These are phyloP conservation scores for Oophaga pumilio DNA, from an alignment of 2,113 vertebrate species.

Conservation along the genomic window DNA sequence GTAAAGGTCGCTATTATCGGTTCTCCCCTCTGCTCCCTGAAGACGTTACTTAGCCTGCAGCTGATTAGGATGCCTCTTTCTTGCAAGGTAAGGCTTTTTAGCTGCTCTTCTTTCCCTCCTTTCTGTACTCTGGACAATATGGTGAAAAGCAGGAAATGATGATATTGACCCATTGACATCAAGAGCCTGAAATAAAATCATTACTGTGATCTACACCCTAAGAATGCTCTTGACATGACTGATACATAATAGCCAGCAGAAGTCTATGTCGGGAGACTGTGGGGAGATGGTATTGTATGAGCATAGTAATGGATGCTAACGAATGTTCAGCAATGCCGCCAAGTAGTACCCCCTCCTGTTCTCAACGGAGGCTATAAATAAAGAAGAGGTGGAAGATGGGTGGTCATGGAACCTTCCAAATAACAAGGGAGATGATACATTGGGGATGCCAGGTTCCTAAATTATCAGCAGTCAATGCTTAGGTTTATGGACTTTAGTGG, in stretches of 20 bases:
- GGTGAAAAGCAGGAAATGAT: slow-evolving; percentile 41
- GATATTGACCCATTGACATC: slow-evolving; percentile 15
- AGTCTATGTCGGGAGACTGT: background rate
- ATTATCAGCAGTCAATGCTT: background rate
- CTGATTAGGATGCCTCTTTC: slow-evolving; percentile 25
- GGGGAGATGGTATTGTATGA: background rate
- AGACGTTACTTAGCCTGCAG: background rate
- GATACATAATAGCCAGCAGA: background rate
- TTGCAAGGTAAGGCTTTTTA: slow-evolving; percentile 8
- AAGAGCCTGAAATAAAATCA: slow-evolving; percentile 25
- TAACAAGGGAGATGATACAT: background rate
- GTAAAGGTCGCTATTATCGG: slow-evolving; percentile 14
- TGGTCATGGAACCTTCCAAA: background rate
- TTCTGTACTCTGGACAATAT: slow-evolving; percentile 10
- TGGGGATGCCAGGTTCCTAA: background rate
- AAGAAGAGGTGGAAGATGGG: background rate
- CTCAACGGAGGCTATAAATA: background rate
- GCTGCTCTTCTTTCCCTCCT: background rate
- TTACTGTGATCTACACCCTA: background rate
- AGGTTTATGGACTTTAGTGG: background rate
- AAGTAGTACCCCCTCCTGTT: background rate
- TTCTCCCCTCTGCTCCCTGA: background rate
- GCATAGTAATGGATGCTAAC: background rate
- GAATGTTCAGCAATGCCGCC: background rate
- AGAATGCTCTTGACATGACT: background rate